Evolutionary conservation across 2,888 invertebrate species (phyloP).

Genomic region (Tholera decimalis): DNA sequence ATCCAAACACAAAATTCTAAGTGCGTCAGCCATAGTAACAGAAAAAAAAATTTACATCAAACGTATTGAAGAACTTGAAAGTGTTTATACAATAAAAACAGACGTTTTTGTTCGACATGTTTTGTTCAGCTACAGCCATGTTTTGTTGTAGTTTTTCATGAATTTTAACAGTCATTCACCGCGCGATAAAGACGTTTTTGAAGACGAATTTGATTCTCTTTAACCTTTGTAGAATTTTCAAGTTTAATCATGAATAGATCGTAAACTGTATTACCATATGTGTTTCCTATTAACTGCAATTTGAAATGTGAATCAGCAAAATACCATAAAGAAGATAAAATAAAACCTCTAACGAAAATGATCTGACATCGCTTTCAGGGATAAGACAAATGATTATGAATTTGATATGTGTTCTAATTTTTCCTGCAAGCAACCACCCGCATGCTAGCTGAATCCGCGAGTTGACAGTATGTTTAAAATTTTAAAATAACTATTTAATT

Average conservation of each 20-base stretch:
- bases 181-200: conserved; percentile 19
- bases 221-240: conserved; percentile 17
- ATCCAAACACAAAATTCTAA: conserved; percentile 35
- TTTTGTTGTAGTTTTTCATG: conserved; percentile 43
- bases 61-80: conserved; percentile 63
- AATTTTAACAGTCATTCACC: conserved; percentile 27
- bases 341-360: not conserved
- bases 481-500: no score
- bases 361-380: no score
- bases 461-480: no score
- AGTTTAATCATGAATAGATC: not conserved
- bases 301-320: conserved; percentile 26
- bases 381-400: no score
- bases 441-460: no score
- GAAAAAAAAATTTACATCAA: conserved; percentile 71
- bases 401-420: no score
- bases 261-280: conserved; percentile 3
- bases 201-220: conserved; percentile 23
- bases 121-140: conserved; percentile 31
- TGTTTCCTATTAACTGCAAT: conserved; percentile 5
- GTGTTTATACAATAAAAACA: conserved; percentile 67
- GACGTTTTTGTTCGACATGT: conserved; percentile 47
- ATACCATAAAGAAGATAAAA: not conserved
- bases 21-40: conserved; percentile 32
- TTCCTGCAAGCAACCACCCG: no score